Percentiles rank a stretch among this genome's conserved stretches.
Evolutionary conservation across 2,888 invertebrate genomes (phyloP).

Genomic region (Oxycera nigricornis): DNA sequence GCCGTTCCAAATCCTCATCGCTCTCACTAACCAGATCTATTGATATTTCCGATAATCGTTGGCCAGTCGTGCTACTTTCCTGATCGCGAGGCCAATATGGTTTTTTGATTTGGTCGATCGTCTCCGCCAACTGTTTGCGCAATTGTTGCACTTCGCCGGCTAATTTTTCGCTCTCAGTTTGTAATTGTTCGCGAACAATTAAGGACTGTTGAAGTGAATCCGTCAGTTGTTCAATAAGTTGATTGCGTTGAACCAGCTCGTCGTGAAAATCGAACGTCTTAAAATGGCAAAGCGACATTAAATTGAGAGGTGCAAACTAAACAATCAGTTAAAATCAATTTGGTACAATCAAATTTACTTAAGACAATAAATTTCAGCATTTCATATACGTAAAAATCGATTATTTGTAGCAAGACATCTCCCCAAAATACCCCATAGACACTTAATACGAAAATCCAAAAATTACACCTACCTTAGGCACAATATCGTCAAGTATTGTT

Average conservation of each 20-base stretch:
- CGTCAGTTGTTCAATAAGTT: constrained; percentile 74
- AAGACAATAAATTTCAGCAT: too few species aligned
- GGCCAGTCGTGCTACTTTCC: constrained; percentile 55
- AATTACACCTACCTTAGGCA: constrained; percentile 66
- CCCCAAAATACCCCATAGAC: too few species aligned
- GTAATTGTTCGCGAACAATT: constrained; percentile 68
- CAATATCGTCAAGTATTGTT: constrained; percentile 74
- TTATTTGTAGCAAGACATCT: too few species aligned
- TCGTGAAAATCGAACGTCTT: constrained; percentile 77
- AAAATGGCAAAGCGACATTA: constrained; percentile 53
- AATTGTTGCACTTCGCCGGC: constrained; percentile 67
- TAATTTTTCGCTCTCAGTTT: constrained; percentile 69
- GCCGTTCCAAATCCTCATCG: constrained; percentile 59
- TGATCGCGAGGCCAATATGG: constrained; percentile 53
- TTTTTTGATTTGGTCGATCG: constrained; percentile 60
- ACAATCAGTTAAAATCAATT: not conserved
- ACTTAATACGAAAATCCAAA: too few species aligned
- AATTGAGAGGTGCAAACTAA: not conserved
- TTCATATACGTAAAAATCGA: too few species aligned
- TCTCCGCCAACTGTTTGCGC: constrained; percentile 62
- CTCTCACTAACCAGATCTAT: constrained; percentile 61
- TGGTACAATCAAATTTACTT: not conserved
- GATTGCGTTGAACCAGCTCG: constrained; percentile 73
- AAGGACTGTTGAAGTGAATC: constrained; percentile 74
- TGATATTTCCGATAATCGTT: constrained; percentile 61